phyloP scores from a whole-genome alignment of 1,140 invertebrate species.

The Wiebesia pumilae region DNA sequence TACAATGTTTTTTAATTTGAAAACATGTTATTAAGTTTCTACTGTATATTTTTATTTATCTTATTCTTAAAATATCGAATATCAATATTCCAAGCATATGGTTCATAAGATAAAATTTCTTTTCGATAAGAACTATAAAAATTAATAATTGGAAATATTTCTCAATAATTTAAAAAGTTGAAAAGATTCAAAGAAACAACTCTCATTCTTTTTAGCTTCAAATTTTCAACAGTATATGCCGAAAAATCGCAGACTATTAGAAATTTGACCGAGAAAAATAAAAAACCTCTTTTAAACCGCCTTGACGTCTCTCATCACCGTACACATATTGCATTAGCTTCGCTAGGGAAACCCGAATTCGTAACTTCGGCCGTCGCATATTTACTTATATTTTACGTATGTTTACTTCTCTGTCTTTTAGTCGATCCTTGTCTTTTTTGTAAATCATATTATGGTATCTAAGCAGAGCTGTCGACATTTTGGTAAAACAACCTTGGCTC shows the following conservation, averaged over 20 bases:
- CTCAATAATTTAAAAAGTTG: no score
- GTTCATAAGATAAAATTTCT: no score
- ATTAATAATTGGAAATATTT: no score
- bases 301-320: not conserved
- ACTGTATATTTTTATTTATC: no score
- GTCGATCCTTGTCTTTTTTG: conserved; percentile 22
- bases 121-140: no score
- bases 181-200: no score
- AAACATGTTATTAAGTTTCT: no score
- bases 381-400: not conserved
- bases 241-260: conserved; percentile 11
- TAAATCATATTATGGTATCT: not conserved
- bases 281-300: not conserved
- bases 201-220: no score
- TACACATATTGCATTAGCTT: not conserved
- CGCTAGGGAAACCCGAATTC: not conserved
- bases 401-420: not conserved
- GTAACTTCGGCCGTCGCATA: not conserved
- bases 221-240: not conserved
- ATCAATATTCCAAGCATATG: no score
- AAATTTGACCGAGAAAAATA: not conserved
- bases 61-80: no score
- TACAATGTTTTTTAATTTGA: no score
- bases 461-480: no score
- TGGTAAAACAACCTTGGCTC: not conserved